Evolutionary conservation across 2,113 vertebrate genomes (phyloP), one percentile per base, ranked within the genome.

Genomic region (Pyxicephalus adspersus): DNA sequence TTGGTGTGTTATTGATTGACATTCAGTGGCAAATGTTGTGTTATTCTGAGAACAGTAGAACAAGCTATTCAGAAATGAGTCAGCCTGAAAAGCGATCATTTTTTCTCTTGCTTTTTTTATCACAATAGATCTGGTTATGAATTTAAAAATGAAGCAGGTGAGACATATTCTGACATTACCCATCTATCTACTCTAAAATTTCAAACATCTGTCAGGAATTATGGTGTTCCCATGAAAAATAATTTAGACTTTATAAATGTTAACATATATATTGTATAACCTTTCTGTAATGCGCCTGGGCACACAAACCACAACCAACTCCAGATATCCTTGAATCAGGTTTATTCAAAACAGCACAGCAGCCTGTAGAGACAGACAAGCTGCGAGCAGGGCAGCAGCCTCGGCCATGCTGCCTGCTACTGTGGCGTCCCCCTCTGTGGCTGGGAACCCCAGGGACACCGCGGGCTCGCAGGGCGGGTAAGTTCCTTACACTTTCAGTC

Each of bases 1-100:
- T 80, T 80, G 55, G 78, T 72, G 26, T 51, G 55, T 80, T 80
- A 80, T 80, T 80, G 66, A 80, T 64, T 80, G 58, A 80, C 67
- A 72, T 50, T 45, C 31, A 72, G 66, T 80, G 57, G 67, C 57
- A 38, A 64, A 72, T 60, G 54, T 67, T 52, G 61, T 68, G 66
- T 71, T 60, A 28, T 72, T 80, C 58, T 31, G 52, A 52, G 78
- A 80, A 64, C 66, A 64, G 58, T 22, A 51, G 77, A 71, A 80
- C 54, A 61, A 15, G 64, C 9, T 57, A 61, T 80, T 58, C 22
- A 70, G 54, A 80, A 72, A 54, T 64, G 34, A 71, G 67, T 26
- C 55, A 71, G 20, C 11, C 45, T 60, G 38, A 80, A 28, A 22
- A 64, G 66, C 22, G 20, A 80, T 80, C 67, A 72, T 80, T 66